phyloP scores from a whole-genome alignment of 1,140 invertebrate species.

The Druon quercuslanigerum region DNA sequence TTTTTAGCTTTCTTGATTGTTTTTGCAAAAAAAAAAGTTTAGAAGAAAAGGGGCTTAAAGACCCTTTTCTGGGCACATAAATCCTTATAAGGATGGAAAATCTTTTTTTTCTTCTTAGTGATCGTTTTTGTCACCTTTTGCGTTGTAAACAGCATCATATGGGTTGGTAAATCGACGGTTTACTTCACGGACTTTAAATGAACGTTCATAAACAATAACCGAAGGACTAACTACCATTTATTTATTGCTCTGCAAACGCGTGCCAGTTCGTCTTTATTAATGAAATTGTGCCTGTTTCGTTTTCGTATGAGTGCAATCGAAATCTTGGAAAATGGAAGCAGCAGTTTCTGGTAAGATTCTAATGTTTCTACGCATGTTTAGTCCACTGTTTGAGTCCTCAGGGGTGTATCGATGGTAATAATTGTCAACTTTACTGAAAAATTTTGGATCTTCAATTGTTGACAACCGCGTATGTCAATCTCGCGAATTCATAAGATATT shows the following conservation, averaged over 20 bases:
- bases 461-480: background rate
- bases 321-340: constrained; percentile 16
- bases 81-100: background rate
- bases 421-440: background rate
- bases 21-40: background rate
- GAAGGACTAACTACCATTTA: background rate
- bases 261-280: background rate
- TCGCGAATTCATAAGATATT: background rate
- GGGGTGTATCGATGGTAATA: constrained; percentile 1
- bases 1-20: background rate
- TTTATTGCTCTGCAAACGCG: background rate
- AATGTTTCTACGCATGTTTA: constrained; percentile 27
- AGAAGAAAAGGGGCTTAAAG: background rate
- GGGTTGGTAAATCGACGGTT: background rate
- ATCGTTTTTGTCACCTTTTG: background rate
- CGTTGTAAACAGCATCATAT: constrained; percentile 31
- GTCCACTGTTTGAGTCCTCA: constrained; percentile 16
- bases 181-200: constrained; percentile 1
- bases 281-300: background rate
- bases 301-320: background rate
- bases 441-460: background rate
- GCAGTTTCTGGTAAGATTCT: constrained; percentile 13
- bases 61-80: background rate
- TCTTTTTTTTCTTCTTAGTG: no score
- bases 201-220: constrained; percentile 7